These are phyloP conservation scores for Tragelaphus eurycerus DNA, from an alignment of 2,797 vertebrate species.

Conservation along the genomic window DNA sequence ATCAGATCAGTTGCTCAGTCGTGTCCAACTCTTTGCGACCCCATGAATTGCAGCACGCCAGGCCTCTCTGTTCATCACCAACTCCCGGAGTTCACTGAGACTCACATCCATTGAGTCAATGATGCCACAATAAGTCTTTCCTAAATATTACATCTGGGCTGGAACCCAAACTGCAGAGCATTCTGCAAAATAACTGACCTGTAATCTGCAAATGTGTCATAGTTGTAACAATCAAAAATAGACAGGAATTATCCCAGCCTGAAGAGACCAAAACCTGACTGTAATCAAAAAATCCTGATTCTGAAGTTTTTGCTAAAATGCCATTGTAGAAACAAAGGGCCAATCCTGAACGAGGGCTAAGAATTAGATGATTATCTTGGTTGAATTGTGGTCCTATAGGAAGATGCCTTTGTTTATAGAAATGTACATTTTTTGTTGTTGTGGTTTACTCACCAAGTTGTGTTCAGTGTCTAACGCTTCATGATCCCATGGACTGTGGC, in stretches of 20 bases:
- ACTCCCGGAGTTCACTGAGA: too few species aligned
- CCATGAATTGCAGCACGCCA: too few species aligned
- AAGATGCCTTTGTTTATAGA: background rate
- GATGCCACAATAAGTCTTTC: background rate
- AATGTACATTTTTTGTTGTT: background rate
- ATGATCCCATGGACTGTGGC: background rate
- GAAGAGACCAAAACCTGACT: background rate
- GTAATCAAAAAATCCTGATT: background rate
- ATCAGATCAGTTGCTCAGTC: too few species aligned
- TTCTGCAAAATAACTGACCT: constrained; percentile 1
- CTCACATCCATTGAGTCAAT: too few species aligned
- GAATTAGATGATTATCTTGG: background rate
- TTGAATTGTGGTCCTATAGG: background rate
- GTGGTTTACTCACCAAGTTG: background rate
- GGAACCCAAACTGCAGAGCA: constrained; percentile 14
- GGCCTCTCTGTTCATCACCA: too few species aligned
- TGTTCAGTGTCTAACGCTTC: background rate
- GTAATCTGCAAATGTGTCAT: background rate
- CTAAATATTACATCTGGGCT: background rate
- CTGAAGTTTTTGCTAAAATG: background rate
- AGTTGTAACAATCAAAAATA: background rate
- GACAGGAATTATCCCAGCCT: background rate
- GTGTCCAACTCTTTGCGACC: too few species aligned
- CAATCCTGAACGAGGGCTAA: background rate
- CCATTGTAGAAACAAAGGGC: background rate